Conservation (phyloP, 2,113 vertebrate species). For the Hypanus sabinus region DNA sequence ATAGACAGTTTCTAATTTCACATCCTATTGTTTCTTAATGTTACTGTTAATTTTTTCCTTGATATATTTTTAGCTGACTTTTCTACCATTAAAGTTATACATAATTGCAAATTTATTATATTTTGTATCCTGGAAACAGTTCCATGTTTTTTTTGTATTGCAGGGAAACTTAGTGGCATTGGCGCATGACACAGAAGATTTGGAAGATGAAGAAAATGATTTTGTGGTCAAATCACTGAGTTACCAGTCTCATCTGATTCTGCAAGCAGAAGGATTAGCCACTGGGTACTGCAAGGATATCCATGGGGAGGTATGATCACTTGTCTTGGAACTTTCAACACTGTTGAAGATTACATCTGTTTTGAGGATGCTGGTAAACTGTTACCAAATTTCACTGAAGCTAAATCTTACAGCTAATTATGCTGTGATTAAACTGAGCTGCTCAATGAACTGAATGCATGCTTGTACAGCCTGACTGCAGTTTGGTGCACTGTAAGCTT, state of each 20-base stretch:
- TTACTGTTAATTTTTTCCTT: too few relatives aligned
- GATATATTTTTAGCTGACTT: too few relatives aligned
- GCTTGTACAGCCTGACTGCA: neutral
- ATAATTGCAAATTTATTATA: neutral
- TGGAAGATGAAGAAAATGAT: constrained; percentile 58
- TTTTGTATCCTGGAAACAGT: neutral
- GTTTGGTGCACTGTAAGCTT: neutral
- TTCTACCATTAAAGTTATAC: too few relatives aligned
- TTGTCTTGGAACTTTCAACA: too few relatives aligned
- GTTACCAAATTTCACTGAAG: neutral
- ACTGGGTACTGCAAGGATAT: constrained; percentile 90
- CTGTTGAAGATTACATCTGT: neutral
- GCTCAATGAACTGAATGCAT: neutral
- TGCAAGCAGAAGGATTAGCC: constrained; percentile 72
- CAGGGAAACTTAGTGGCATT: constrained; percentile 80
- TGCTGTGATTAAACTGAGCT: neutral
- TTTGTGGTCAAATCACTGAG: constrained; percentile 65
- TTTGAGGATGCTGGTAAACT: neutral
- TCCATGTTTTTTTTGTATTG: neutral
- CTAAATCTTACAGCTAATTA: neutral
- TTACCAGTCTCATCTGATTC: constrained; percentile 73
- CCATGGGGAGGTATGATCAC: constrained; percentile 72
- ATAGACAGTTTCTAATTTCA: too few relatives aligned
- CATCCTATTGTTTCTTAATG: too few relatives aligned
- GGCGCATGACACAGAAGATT: constrained; percentile 53